Percentiles rank a stretch among this genome's conserved stretches.
Conservation (phyloP, 1,140 invertebrate genomes). For the Temnothorax longispinosus region DNA sequence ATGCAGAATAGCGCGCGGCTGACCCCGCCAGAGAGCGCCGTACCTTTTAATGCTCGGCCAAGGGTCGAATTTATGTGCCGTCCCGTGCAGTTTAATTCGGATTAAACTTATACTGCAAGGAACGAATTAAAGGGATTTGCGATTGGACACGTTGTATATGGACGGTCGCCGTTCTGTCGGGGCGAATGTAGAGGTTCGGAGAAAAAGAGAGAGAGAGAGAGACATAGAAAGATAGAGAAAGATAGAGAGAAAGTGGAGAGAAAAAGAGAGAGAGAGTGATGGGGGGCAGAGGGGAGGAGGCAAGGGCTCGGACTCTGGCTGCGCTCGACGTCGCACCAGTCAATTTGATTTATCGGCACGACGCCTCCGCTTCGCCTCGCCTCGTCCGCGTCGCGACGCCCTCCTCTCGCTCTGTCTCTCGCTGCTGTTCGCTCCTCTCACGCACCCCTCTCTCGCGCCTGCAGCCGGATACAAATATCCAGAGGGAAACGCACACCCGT, state of each 20-base stretch:
- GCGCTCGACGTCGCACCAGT: conserved; percentile 80
- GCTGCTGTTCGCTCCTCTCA: background rate
- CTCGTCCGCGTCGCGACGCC: conserved; percentile 69
- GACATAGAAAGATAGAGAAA: background rate
- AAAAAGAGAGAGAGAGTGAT: background rate
- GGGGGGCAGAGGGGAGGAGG: conserved; percentile 10
- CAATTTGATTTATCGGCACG: conserved; percentile 82
- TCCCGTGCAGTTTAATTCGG: conserved; percentile 82
- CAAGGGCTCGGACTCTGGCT: conserved; percentile 73
- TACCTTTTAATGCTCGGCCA: conserved; percentile 78
- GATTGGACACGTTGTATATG: conserved; percentile 82
- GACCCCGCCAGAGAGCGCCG: conserved; percentile 41
- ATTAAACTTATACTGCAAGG: conserved; percentile 83
- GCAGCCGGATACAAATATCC: conserved; percentile 49
- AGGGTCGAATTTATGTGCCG: conserved; percentile 80
- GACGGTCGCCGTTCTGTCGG: conserved; percentile 75
- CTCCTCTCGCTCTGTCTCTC: conserved; percentile 62
- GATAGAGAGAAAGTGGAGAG: conserved; percentile 13
- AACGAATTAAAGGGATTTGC: conserved; percentile 84
- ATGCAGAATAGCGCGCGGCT: conserved; percentile 43
- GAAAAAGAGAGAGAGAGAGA: conserved; percentile 35
- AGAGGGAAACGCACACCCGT: conserved; percentile 36
- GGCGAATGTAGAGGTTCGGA: conserved; percentile 52
- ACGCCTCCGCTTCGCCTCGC: conserved; percentile 70
- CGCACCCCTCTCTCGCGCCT: conserved; percentile 4